These are phyloP conservation scores for Epinephelus cyanopodus DNA, from an alignment of 2,113 vertebrate species.

Conservation along the genomic window DNA sequence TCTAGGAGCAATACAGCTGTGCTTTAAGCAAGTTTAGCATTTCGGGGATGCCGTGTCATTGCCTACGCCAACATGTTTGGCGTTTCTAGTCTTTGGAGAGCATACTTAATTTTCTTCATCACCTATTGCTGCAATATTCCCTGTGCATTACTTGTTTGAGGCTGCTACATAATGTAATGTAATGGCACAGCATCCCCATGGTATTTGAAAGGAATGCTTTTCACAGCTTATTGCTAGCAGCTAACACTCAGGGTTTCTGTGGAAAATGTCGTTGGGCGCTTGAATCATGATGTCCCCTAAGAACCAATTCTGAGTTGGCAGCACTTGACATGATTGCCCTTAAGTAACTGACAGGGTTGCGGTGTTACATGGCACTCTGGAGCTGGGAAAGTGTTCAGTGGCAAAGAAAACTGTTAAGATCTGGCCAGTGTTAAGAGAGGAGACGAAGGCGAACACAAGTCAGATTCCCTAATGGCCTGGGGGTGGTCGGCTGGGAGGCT, in stretches of 20 bases:
- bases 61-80: neutral
- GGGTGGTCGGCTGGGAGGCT: neutral
- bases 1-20: constrained; percentile 60
- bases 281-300: constrained; percentile 35
- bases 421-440: constrained; percentile 17
- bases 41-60: constrained; percentile 37
- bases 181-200: constrained; percentile 43
- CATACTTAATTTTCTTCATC: constrained; percentile 26
- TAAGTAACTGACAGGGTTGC: constrained; percentile 58
- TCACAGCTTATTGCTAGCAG: constrained; percentile 46
- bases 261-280: constrained; percentile 30
- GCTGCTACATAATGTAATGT: constrained; percentile 38
- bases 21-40: constrained; percentile 55
- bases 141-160: constrained; percentile 33
- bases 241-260: constrained; percentile 30
- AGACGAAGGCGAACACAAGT: constrained; percentile 2
- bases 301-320: constrained; percentile 50
- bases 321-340: constrained; percentile 63
- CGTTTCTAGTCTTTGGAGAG: constrained; percentile 31
- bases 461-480: constrained; percentile 9
- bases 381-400: constrained; percentile 33
- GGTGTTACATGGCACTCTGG: constrained; percentile 27
- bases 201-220: constrained; percentile 50
- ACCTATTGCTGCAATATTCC: constrained; percentile 33
- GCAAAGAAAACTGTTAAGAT: constrained; percentile 30